These are phyloP conservation scores for Drusus annulatus DNA, from an alignment of 1,140 invertebrate genomes.

Conservation along the genomic window DNA sequence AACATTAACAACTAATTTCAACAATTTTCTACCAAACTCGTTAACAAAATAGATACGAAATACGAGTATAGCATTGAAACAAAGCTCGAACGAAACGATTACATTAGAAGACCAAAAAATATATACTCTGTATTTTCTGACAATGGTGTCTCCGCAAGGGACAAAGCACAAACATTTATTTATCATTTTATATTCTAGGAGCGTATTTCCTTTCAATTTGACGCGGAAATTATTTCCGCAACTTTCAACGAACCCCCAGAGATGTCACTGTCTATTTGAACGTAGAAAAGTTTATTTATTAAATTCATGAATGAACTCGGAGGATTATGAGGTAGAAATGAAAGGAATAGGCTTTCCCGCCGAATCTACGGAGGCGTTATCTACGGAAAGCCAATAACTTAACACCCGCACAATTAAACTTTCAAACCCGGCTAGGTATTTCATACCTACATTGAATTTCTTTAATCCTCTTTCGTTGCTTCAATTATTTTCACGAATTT, in stretches of 20 bases:
- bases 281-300: conserved; percentile 2
- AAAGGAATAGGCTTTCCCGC: not conserved
- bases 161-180: not conserved
- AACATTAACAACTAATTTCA: too few relatives aligned
- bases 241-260: not conserved
- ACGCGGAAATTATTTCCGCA: not conserved
- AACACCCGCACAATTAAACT: too few relatives aligned
- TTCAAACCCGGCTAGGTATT: too few relatives aligned
- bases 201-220: not conserved
- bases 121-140: not conserved
- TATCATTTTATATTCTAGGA: not conserved
- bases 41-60: too few relatives aligned
- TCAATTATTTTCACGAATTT: too few relatives aligned
- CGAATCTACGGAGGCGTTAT: not conserved
- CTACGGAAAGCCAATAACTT: conserved; percentile 4
- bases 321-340: not conserved
- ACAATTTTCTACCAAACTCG: too few relatives aligned
- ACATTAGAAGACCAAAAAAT: too few relatives aligned
- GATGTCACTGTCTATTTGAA: not conserved
- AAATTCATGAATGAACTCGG: conserved; percentile 5
- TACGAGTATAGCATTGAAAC: too few relatives aligned
- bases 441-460: too few relatives aligned
- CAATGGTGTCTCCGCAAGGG: not conserved
- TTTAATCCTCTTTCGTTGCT: too few relatives aligned
- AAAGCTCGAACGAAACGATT: too few relatives aligned